Evolutionary conservation across 2,888 invertebrate species (phyloP), one percentile per base, ranked within the genome.

Genomic region (Pachymerium ferrugineum): DNA sequence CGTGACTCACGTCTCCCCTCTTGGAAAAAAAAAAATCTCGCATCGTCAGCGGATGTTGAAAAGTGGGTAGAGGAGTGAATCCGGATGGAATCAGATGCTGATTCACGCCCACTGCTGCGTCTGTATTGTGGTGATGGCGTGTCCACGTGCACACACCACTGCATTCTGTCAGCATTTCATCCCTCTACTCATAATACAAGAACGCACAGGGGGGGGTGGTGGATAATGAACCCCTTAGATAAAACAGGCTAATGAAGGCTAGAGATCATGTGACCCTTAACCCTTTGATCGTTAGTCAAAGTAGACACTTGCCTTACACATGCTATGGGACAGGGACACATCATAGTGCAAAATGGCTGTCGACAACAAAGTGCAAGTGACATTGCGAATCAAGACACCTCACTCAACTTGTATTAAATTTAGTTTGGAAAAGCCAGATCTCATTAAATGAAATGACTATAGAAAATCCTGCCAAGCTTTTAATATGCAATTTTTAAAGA

Each of bases 61-160:
- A 62, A 62, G 28, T 22, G 62, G 62, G 62, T 10, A n/a, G 25
- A 62, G 62, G 62, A 62, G 62, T 62, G 62, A 62, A 62, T 28
- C 62, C 62, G 62, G 62, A 62, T 28, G 62, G 62, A 62, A 62
- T 62, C 62, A 28, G 62, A 62, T n/a, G 62, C 62, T 62, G 62
- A 62, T 62, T 62, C 62, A 62, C 62, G 62, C 62, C 62, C 62
- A 25, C 62, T 62, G 28, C 28, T 62, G 62, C 62, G n/a, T n/a
- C n/a, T n/a, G n/a, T n/a, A n/a, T n/a, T n/a, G n/a, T n/a, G 62
- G 62, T 62, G 62, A 62, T 62, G 62, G 62, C 62, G 62, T 62
- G 62, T 62, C 62, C 62, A 62, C 62, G 62, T 62, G 47, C 47
- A 47, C 47, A 47, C 38, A 38, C 38, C 38, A 19, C 19, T 0